Percentiles rank a stretch among this genome's conserved stretches.
Evolutionary conservation across 2,797 vertebrate species (phyloP).

Genomic region (Pantherophis vulpinus): DNA sequence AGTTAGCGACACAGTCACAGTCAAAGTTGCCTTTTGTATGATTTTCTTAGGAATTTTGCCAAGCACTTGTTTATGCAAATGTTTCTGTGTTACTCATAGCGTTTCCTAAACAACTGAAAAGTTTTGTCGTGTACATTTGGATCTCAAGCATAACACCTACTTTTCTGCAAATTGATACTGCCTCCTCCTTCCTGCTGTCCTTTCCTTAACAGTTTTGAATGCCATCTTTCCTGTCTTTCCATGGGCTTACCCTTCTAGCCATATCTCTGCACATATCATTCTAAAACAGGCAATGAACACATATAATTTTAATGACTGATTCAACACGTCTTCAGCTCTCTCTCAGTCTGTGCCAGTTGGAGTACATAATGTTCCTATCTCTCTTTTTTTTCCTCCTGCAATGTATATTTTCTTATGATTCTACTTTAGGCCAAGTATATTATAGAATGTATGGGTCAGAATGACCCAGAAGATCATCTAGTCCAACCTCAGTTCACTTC

Average conservation of each 20-base stretch:
- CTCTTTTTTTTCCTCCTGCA: neutral
- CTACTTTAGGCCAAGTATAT: neutral
- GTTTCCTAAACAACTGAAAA: neutral
- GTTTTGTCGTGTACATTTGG: neutral
- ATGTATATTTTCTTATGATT: neutral
- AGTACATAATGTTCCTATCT: neutral
- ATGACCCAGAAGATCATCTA: neutral
- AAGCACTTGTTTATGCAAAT: neutral
- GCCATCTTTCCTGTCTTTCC: neutral
- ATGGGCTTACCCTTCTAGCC: neutral
- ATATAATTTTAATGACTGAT: neutral
- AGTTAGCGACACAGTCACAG: neutral
- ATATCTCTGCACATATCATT: neutral
- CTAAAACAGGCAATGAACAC: neutral
- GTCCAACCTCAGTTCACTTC: neutral
- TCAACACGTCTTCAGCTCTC: neutral
- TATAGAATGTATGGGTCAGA: neutral
- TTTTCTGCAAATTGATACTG: neutral
- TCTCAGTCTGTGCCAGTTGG: neutral
- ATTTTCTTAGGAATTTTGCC: neutral
- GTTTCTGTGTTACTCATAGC: neutral
- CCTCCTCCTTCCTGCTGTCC: neutral
- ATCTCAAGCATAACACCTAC: neutral
- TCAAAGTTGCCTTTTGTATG: neutral
- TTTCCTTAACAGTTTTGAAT: neutral